A percentile compares a stretch with the other conserved stretches of the same genome.
These are phyloP conservation scores for Thalassoma bifasciatum DNA, from an alignment of 2,113 vertebrate species.

Conservation along the genomic window DNA sequence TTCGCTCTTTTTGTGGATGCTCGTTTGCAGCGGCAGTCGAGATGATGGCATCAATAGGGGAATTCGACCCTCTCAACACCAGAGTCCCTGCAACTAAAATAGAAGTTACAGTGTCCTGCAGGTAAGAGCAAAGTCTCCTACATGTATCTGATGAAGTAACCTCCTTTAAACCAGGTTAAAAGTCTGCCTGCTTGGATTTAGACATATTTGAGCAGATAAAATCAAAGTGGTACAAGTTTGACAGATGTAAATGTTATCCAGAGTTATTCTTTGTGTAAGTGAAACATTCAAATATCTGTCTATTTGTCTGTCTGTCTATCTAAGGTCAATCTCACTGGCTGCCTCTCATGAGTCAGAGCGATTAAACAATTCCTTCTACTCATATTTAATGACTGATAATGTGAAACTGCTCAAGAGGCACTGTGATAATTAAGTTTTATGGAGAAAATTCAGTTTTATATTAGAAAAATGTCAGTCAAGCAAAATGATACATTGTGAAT, in stretches of 20 bases:
- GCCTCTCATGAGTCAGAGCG: neutral
- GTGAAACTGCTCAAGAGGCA: no score
- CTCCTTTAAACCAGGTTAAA: neutral
- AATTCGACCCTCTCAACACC: constrained; percentile 87
- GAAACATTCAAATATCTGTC: constrained; percentile 6
- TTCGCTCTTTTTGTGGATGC: constrained; percentile 37
- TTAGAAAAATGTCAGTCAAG: neutral
- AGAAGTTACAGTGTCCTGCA: constrained; percentile 94
- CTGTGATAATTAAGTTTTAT: no score
- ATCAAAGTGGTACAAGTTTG: constrained; percentile 11
- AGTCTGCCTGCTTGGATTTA: neutral
- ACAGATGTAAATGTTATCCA: no score
- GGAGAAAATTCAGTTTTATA: no score
- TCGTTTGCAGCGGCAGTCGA: constrained; percentile 43
- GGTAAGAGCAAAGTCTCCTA: constrained; percentile 80
- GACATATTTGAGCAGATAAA: neutral
- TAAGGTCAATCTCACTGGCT: neutral
- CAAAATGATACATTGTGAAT: no score
- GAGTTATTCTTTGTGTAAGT: no score
- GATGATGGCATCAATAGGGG: constrained; percentile 90
- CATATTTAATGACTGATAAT: neutral
- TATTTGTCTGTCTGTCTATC: constrained; percentile 29
- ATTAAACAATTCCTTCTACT: constrained; percentile 7
- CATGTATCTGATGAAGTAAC: neutral
- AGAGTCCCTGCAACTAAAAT: constrained; percentile 94